Percentiles rank a stretch among this genome's conserved stretches.
Evolutionary conservation across 2,797 vertebrate genomes (phyloP).

Genomic region (Chaetophractus vellerosus): DNA sequence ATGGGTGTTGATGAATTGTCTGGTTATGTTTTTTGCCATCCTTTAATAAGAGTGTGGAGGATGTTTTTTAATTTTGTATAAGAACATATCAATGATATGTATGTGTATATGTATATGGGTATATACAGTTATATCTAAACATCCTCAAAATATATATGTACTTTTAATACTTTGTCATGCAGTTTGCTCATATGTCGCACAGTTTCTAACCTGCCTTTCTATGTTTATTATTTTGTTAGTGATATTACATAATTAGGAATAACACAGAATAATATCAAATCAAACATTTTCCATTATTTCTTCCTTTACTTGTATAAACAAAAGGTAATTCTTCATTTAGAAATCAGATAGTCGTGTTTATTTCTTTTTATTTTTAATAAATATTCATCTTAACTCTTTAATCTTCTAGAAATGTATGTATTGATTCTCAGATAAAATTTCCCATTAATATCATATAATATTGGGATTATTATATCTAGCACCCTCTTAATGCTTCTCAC

Average conservation of each 20-base stretch:
- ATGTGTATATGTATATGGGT: not conserved
- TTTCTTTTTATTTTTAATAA: constrained; percentile 6
- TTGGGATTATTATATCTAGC: not conserved
- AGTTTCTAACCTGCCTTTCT: not conserved
- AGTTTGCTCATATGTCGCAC: not conserved
- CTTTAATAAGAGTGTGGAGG: not conserved
- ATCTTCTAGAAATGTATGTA: not conserved
- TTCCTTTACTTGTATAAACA: not conserved
- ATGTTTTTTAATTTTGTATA: not conserved
- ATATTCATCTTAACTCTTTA: not conserved
- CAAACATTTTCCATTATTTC: not conserved
- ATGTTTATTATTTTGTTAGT: not conserved
- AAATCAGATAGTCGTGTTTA: not conserved
- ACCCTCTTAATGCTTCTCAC: not conserved
- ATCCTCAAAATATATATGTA: not conserved
- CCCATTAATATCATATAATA: not conserved
- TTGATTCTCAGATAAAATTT: not conserved
- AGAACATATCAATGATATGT: not conserved
- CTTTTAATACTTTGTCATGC: not conserved
- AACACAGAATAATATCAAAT: not conserved
- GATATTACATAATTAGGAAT: not conserved
- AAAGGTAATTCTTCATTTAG: not conserved
- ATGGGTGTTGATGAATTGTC: not conserved
- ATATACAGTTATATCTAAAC: not conserved
- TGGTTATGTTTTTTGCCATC: not conserved